Evolutionary conservation across 2,113 vertebrate species (phyloP), one percentile per base, ranked within the genome.

Genomic region (Nesospiza acunhae): DNA sequence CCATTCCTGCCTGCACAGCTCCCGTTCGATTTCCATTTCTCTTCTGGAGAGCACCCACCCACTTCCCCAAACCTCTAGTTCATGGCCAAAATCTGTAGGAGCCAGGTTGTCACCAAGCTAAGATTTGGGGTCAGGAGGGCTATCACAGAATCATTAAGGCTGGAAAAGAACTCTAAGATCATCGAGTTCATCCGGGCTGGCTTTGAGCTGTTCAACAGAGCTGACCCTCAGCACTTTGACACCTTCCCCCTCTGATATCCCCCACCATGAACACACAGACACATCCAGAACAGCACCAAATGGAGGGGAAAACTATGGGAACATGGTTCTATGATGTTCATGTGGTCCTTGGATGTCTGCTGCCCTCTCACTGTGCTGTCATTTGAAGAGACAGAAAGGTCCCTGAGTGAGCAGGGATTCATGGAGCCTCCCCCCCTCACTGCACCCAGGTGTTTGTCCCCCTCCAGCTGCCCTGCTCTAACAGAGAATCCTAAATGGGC

Each of bases 391-490:
- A 76, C 19, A 47, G 50, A 66, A 21, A 19, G 69, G 30, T 15
- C 27, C 35, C n/a, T 35, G 15, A 12, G 64, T 2, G 6, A 55
- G 13, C 39, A 73, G 68, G 28, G 37, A 7, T 18, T 23, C 3
- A 0, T 4, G 4, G 6, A 78, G 83, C 23, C 18, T 2, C 76
- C 59, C 46, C 42, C 18, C 70, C 0, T 0, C 7, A 0, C 2
- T 6, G 3, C 24, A 1, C 58, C 6, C 1, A 0, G 42, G 44
- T 0, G 1, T 39, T 30, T 4, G 0, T 16, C 13, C 15, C 18
- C 27, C 42, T 81, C 73, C 89, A 50, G 24, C 66, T n/a, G 28
- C 75, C 13, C 0, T 1, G 0, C 23, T 68, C 15, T 4, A 15
- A 15, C 0, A 0, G 24, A 41, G 50, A 50, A 37, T 4, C 41